phyloP scores from a whole-genome alignment of 1,140 invertebrate genomes.

The Aphidius ervi region DNA sequence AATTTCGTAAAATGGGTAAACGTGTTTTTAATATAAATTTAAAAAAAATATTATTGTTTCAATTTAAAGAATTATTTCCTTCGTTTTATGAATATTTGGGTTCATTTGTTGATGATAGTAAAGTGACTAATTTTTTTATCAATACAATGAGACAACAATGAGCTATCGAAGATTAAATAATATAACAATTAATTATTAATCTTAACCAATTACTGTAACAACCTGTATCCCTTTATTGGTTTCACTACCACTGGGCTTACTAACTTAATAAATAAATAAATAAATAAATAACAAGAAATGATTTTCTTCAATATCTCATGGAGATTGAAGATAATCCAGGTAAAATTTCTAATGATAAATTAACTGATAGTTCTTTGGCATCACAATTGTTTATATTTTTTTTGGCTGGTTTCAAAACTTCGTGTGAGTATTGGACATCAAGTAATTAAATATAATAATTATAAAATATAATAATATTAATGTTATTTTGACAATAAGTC shows the following conservation, averaged over 20 bases:
- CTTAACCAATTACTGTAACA: too few species aligned
- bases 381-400: slow-evolving; percentile 62
- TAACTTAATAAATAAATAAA: too few species aligned
- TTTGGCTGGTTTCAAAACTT: slow-evolving; percentile 68
- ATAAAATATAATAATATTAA: too few species aligned
- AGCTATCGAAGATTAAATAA: slow-evolving; percentile 50
- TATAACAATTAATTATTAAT: slow-evolving; percentile 20
- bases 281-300: slow-evolving; percentile 37
- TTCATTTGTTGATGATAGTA: slow-evolving; percentile 25
- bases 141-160: slow-evolving; percentile 48
- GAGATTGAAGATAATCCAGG: slow-evolving; percentile 49
- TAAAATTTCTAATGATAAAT: slow-evolving; percentile 23
- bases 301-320: slow-evolving; percentile 58
- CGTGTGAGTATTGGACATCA: slow-evolving; percentile 31
- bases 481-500: slow-evolving; percentile 48
- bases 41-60: slow-evolving; percentile 30
- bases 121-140: slow-evolving; percentile 51
- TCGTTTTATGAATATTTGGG: slow-evolving; percentile 27
- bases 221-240: too few species aligned
- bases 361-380: slow-evolving; percentile 35
- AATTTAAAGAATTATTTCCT: slow-evolving; percentile 29
- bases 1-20: slow-evolving; percentile 49
- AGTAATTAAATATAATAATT: too few species aligned
- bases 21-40: slow-evolving; percentile 34
- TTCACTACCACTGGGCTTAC: too few species aligned